These are phyloP conservation scores for Stictocephala bisonia DNA, from an alignment of 2,888 invertebrate genomes.

Conservation along the genomic window DNA sequence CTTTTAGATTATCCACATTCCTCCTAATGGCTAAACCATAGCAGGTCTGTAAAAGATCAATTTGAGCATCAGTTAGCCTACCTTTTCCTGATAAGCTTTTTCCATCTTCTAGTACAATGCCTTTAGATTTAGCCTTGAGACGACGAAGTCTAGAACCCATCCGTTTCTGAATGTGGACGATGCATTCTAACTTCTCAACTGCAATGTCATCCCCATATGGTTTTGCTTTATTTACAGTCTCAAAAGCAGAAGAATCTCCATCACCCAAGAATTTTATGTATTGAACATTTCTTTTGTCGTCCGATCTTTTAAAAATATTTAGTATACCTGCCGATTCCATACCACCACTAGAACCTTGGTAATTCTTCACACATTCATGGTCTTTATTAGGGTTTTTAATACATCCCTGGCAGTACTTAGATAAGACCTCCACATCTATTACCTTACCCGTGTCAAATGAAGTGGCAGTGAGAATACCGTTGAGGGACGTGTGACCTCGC, in stretches of 20 bases:
- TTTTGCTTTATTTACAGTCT: background rate
- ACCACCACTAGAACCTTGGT: constrained; percentile 47
- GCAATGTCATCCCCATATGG: constrained; percentile 45
- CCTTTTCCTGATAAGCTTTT: constrained; percentile 51
- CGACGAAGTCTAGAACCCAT: constrained; percentile 46
- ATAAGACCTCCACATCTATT: background rate
- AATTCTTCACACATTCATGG: constrained; percentile 48
- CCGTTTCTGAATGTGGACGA: constrained; percentile 19
- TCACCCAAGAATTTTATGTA: constrained; percentile 38
- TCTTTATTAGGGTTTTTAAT: background rate
- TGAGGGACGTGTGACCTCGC: too few relatives aligned
- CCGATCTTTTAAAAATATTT: constrained; percentile 48
- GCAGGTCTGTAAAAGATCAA: constrained; percentile 55
- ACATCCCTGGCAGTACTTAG: background rate
- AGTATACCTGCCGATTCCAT: constrained; percentile 52
- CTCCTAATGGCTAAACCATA: constrained; percentile 58
- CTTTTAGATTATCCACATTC: constrained; percentile 52
- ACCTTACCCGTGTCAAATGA: too few relatives aligned
- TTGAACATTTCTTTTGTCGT: constrained; percentile 20
- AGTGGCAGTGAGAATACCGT: too few relatives aligned
- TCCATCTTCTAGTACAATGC: constrained; percentile 31
- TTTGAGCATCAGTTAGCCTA: constrained; percentile 54
- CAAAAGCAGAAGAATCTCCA: constrained; percentile 36
- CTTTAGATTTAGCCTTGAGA: constrained; percentile 4
- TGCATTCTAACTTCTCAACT: constrained; percentile 12